A percentile compares a stretch with the other conserved stretches of the same genome.
These are phyloP conservation scores for Mellivora capensis DNA, from an alignment of 2,113 vertebrate species.

Conservation along the genomic window DNA sequence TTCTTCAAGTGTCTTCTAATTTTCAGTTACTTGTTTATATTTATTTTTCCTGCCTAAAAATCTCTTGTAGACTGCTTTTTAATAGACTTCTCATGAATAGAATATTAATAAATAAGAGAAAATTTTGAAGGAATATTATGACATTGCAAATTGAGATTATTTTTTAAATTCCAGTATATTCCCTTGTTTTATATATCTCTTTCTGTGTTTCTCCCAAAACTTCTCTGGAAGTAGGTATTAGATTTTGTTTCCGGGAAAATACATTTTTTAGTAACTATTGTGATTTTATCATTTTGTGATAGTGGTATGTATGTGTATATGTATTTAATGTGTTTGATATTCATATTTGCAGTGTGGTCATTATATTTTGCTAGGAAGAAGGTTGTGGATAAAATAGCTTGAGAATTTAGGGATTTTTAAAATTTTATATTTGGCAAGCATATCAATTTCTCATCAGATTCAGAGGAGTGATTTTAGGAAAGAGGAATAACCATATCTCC, in stretches of 20 bases:
- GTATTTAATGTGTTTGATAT: background rate
- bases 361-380: background rate
- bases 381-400: background rate
- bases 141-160: background rate
- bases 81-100: background rate
- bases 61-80: background rate
- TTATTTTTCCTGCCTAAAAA: background rate
- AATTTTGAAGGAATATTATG: background rate
- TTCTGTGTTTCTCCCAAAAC: background rate
- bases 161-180: background rate
- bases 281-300: background rate
- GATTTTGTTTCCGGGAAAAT: background rate
- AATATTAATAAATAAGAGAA: background rate
- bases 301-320: background rate
- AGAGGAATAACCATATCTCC: background rate
- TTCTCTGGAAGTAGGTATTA: background rate
- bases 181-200: background rate
- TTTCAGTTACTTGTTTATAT: background rate
- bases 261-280: background rate
- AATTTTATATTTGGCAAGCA: background rate
- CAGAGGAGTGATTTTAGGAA: background rate
- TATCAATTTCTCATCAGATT: background rate
- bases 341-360: background rate
- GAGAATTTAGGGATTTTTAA: background rate
- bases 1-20: background rate